These are phyloP conservation scores for Coregonus sp. DNA, from an alignment of 2,797 vertebrate species.

Conservation along the genomic window DNA sequence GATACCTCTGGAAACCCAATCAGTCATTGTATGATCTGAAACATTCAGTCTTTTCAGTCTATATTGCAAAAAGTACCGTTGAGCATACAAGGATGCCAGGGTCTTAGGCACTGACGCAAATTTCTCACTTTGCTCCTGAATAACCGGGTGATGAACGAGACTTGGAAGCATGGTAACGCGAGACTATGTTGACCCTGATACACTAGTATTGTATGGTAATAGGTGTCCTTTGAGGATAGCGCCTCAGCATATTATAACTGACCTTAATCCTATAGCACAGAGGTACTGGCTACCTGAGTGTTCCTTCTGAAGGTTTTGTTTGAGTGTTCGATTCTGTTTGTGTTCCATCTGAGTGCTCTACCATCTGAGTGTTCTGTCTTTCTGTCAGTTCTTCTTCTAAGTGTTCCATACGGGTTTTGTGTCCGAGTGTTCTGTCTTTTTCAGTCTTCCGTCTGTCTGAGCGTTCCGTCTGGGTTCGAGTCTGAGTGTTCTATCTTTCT, in stretches of 20 bases:
- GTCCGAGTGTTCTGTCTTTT: no score
- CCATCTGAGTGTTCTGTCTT: constrained; percentile 25
- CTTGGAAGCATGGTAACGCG: background rate
- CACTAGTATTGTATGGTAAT: background rate
- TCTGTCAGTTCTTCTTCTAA: background rate
- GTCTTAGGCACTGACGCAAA: background rate
- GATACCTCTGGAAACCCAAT: background rate
- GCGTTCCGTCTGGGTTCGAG: background rate
- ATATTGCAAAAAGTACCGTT: background rate
- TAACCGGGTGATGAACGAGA: background rate
- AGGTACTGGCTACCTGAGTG: background rate
- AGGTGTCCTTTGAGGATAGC: background rate
- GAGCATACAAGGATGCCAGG: background rate
- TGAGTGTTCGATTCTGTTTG: background rate
- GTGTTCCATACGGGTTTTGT: no score
- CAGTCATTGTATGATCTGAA: background rate
- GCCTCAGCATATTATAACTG: background rate
- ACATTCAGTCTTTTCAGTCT: background rate
- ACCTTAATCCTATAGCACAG: background rate
- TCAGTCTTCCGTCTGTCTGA: no score
- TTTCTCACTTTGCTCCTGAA: background rate
- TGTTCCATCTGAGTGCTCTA: background rate
- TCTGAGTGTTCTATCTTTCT: background rate
- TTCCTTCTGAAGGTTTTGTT: background rate
- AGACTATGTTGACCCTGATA: background rate